Conservation (phyloP, 2,113 vertebrate species). For the Ibidorhyncha struthersii region DNA sequence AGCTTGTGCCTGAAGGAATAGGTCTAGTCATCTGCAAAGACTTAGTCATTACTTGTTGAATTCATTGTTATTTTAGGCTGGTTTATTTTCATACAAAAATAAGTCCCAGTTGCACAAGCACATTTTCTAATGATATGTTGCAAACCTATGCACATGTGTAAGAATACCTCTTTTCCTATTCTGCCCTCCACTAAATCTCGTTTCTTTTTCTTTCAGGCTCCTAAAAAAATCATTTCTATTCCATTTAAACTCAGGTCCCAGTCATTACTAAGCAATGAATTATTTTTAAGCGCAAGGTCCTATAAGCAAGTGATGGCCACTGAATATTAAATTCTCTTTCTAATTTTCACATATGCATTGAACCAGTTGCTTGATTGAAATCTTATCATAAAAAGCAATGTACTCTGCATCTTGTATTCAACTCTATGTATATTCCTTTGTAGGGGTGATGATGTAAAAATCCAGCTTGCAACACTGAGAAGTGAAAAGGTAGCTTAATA, state of each 20-base stretch:
- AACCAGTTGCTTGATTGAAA: background rate
- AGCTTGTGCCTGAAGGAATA: background rate
- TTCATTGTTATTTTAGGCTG: background rate
- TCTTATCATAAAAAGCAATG: background rate
- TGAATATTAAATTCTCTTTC: background rate
- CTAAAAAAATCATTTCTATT: background rate
- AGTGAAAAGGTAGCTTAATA: background rate
- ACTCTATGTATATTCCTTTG: background rate
- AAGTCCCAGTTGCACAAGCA: background rate
- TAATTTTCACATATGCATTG: background rate
- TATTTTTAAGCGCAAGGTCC: background rate
- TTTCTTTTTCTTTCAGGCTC: background rate
- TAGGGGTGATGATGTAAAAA: background rate
- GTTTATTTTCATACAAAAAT: background rate
- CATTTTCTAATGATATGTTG: background rate
- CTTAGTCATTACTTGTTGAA: background rate
- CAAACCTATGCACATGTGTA: background rate
- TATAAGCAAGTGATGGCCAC: background rate
- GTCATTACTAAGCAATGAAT: background rate
- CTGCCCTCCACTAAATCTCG: background rate
- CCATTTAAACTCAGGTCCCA: background rate
- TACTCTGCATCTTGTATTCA: background rate
- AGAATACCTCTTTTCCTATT: background rate
- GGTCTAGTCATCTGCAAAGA: background rate
- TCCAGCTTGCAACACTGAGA: background rate